Base-by-base conservation (phyloP, 2,797 vertebrate genomes). In the Enteromius afrohamiltoni region DNA sequence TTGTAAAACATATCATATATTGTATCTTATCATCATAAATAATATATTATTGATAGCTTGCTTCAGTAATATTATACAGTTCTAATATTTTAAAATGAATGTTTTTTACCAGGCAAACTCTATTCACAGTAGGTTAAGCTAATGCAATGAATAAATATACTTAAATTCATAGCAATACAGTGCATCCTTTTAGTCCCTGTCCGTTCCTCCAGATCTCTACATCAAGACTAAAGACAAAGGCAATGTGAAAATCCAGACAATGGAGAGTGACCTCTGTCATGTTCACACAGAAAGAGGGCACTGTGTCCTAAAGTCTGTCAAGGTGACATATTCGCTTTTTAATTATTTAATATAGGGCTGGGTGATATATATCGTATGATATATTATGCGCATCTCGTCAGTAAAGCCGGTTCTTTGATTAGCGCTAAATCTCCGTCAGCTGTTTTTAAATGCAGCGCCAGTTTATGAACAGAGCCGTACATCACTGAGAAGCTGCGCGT, bases 241-340 rank as follows among this genome's bases (percentile, higher is more conserved):
- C 60, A 93, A 91, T 0, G 96, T 99, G 87, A 93, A 94, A 77
- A 93, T 98, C 79, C 92, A 95, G 90, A 94, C 96, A 71, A 96
- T 98, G 94, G 96, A 98, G 83, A 95, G 96, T 91, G 96, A 97
- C 86, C 85, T 91, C 89, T 99, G 97, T 90, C 93, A 87, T 85
- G 95, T 99, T 89, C 93, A 95, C 90, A 97, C 95, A 3, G 97
- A 97, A 83, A 91, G 87, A 82, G 98, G 97, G 42, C 88, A 92
- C 80, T 97, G 96, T 87, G 69, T 95, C 71, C 90, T 99, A 84
- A 94, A 96, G 77, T 97, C 97, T 83, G 83, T 99, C 82, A 98
- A 97, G 96, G 98, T 98, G 92, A 77, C 1, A 1, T 16, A 21
- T 51, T 8, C 1, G 42, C 10, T 3, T 53, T 37, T 29, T 17